Evolutionary conservation across 2,888 invertebrate species (phyloP), one percentile per base, ranked within the genome.

Genomic region (Drosophila macrospina): DNA sequence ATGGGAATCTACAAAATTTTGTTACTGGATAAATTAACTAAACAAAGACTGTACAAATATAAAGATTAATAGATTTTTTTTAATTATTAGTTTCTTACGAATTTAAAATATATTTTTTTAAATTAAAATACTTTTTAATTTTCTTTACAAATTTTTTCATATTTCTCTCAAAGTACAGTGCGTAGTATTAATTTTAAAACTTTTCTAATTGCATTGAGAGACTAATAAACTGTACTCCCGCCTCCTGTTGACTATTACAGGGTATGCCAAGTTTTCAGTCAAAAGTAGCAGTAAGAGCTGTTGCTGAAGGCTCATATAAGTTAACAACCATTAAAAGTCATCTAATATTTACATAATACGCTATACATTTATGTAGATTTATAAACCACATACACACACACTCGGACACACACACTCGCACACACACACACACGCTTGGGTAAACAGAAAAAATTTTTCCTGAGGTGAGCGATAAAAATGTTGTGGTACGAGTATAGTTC

Each of bases 301-400:
- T 54, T 41, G 45, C 36, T 15, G n/a, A 8, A 41, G 47, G 63
- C 67, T 50, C 39, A 60, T 47, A 48, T 37, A 57, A 65, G 64
- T 61, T 62, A 57, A 50, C 60, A 66, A 41, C 79, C 63, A 74
- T 78, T 78, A 71, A 71, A 78, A 78, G 68, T 78, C 68, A 51
- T 63, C 57, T 60, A 66, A 69, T 74, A 74, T 78, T 74, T 55
- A 42, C 65, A 47, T 61, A 66, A 59, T 68, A 61, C 36, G n/a
- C 48, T 63, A 59, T 61, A 57, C 54, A 72, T 69, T 55, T 61
- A 72, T 74, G 62, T 60, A 60, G 51, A 72, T 77, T 59, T 57
- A 34, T 13, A 42, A 68, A 47, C 47, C 26, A 28, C n/a, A 34
- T 26, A 50, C 30, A 36, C 41, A 34, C 10, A 26, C 11, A 37